phyloP scores from a whole-genome alignment of 2,888 invertebrate genomes.

The Eucriotettix oculatus region DNA sequence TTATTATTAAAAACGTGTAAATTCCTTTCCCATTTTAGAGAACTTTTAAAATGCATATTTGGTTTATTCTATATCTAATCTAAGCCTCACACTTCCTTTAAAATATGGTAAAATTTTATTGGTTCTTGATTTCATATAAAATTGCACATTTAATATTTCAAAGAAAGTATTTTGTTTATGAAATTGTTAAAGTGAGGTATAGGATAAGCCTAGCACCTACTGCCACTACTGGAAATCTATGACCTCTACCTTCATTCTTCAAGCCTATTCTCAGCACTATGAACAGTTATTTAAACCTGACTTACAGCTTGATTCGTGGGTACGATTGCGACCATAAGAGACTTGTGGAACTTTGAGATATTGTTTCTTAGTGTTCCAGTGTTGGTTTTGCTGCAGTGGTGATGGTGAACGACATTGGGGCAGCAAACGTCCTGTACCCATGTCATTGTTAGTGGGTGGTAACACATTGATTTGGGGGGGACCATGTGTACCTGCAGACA shows the following conservation, averaged over 20 bases:
- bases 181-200: not conserved
- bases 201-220: not conserved
- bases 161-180: too few relatives aligned
- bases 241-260: not conserved
- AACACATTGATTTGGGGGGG: not conserved
- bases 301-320: slow-evolving; percentile 22
- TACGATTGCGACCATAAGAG: slow-evolving; percentile 23
- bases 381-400: slow-evolving; percentile 8
- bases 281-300: not conserved
- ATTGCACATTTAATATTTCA: too few relatives aligned
- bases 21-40: too few relatives aligned
- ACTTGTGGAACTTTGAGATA: slow-evolving; percentile 14
- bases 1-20: too few relatives aligned
- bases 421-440: slow-evolving; percentile 50
- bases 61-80: too few relatives aligned
- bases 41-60: too few relatives aligned
- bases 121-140: too few relatives aligned
- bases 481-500: not conserved
- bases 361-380: slow-evolving; percentile 11
- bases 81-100: too few relatives aligned
- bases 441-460: not conserved
- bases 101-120: too few relatives aligned
- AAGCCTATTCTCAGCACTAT: not conserved
- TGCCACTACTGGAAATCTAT: not conserved
- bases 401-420: slow-evolving; percentile 25